Base-by-base conservation (phyloP, 2,888 invertebrate genomes). In the Zygaena filipendulae region DNA sequence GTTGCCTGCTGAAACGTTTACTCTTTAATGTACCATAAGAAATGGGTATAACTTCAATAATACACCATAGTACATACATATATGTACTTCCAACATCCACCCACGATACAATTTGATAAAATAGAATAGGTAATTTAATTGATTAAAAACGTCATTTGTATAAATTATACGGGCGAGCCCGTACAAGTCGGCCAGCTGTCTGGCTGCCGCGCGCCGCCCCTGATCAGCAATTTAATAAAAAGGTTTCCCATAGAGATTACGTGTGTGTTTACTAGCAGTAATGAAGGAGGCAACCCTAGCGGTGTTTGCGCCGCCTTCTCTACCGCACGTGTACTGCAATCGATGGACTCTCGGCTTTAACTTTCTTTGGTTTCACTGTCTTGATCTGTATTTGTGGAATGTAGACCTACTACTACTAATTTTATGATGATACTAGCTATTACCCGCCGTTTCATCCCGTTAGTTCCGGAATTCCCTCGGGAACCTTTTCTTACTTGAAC, bases 141-240 rank as follows among this genome's bases (percentile, higher is more conserved):
- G 51, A 52, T 50, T 48, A 54, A 55, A 58, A 58, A 52, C 45
- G 47, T 44, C 42, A 46, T 33, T 39, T 29, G 48, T 48, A 60
- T 58, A 67, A 66, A 69, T 67, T 62, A 61, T 61, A 57, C 60
- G 62, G 67, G 59, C 52, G 68, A 66, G 62, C 60, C 75, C 74
- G 51, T 74, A 77, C 67, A 74, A 77, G 59, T 58, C 48, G 36
- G 44, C 57, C 72, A 67, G 68, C 68, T 69, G 72, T 40, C 16
- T 16, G 7, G 50, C 52, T 44, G 40, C 43, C 48, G 39, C 47
- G 41, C 45, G 39, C 47, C 46, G 43, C 51, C 43, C 53, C 39
- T 42, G 32, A 40, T 36, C 31, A 43, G 50, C 66, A 74, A 75
- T 79, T 67, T 70, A 67, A 69, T 79, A 72, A 77, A 79, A 79